phyloP scores from a whole-genome alignment of 2,113 vertebrate species.

The Chaetorhynchus papuensis region DNA sequence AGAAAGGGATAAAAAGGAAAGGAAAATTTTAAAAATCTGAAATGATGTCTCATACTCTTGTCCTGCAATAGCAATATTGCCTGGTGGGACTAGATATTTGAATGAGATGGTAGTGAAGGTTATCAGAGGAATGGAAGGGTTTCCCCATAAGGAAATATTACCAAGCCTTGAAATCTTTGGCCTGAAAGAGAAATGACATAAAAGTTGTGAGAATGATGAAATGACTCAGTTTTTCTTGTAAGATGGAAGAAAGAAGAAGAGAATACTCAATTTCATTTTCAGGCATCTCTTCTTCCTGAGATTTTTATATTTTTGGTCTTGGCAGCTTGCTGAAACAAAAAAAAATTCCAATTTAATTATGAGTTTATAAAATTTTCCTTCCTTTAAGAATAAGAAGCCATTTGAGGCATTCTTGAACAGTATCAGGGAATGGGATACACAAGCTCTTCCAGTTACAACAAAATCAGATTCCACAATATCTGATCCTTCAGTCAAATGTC shows the following conservation, averaged over 20 bases:
- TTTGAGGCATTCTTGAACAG: background rate
- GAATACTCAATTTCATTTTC: background rate
- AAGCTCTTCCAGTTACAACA: background rate
- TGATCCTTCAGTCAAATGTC: too few relatives aligned
- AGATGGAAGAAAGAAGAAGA: background rate
- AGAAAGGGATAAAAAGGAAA: background rate
- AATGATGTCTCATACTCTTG: background rate
- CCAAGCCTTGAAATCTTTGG: background rate
- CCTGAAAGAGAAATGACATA: background rate
- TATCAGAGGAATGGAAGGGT: background rate
- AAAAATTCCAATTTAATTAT: background rate
- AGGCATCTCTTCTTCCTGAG: background rate
- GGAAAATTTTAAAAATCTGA: background rate
- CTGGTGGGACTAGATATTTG: background rate
- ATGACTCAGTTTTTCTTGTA: background rate
- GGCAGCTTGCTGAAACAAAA: background rate
- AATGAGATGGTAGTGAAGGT: background rate
- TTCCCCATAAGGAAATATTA: background rate
- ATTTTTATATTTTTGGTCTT: background rate
- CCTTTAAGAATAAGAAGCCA: background rate
- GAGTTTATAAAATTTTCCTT: background rate
- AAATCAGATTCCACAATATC: background rate
- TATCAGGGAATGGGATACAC: background rate
- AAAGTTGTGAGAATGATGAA: background rate
- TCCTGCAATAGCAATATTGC: background rate